These are phyloP conservation scores for Thamnophis sirtalis DNA, from an alignment of 2,113 vertebrate genomes.

Conservation along the genomic window DNA sequence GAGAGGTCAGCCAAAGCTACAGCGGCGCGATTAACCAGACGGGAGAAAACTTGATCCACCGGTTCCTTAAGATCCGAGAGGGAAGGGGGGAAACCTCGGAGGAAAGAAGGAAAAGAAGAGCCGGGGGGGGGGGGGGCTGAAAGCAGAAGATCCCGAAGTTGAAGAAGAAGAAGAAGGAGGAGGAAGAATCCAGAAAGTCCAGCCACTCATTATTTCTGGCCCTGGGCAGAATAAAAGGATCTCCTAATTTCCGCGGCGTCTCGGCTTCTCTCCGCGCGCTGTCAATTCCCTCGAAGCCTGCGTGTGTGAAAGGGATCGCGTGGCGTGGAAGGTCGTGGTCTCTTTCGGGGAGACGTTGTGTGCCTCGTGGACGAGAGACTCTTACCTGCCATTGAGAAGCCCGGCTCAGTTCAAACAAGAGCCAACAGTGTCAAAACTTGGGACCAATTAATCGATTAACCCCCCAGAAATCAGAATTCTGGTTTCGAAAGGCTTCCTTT, in stretches of 20 bases:
- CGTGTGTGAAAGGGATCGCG: constrained; percentile 24
- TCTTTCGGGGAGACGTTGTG: constrained; percentile 25
- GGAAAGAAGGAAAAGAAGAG: neutral
- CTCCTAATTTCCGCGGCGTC: constrained; percentile 54
- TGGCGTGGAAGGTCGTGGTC: constrained; percentile 23
- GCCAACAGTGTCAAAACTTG: neutral
- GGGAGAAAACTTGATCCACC: constrained; percentile 97
- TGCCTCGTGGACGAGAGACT: neutral
- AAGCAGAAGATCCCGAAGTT: constrained; percentile 24
- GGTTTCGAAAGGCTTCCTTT: constrained; percentile 17
- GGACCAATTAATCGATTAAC: constrained; percentile 49
- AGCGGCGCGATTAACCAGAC: constrained; percentile 79
- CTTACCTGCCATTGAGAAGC: constrained; percentile 6
- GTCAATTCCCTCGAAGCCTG: constrained; percentile 66
- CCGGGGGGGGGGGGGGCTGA: constrained; percentile 36
- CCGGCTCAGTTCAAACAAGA: constrained; percentile 23
- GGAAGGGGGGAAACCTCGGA: neutral
- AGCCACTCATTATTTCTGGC: constrained; percentile 67
- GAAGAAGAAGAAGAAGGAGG: neutral
- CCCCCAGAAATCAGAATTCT: constrained; percentile 42
- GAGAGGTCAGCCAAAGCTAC: constrained; percentile 73
- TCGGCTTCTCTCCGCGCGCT: constrained; percentile 45
- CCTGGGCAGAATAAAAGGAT: constrained; percentile 50
- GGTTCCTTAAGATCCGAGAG: constrained; percentile 85
- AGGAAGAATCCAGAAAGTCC: constrained; percentile 68